These are phyloP conservation scores for Sclerurus mexicanus DNA, from an alignment of 2,113 vertebrate species.

Conservation along the genomic window DNA sequence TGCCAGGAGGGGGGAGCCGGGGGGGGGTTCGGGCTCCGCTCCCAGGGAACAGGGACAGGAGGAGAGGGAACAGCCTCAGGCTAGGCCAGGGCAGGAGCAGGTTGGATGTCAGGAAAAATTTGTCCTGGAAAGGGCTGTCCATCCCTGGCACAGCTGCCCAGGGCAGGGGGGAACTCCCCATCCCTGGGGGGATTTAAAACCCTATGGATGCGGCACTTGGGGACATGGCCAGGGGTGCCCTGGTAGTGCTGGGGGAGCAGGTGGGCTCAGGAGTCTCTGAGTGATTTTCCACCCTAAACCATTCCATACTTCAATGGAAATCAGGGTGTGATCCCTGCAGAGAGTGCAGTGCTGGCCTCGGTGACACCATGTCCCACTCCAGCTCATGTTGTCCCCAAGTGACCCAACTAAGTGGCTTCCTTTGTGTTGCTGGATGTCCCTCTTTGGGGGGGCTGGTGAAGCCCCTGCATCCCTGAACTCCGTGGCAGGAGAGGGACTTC, in stretches of 20 bases:
- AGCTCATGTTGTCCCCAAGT: not conserved
- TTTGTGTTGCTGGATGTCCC: not conserved
- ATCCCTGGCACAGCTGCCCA: not conserved
- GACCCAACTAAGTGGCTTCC: not conserved
- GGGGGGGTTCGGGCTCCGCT: not conserved
- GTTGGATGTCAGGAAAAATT: not conserved
- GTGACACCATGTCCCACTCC: not conserved
- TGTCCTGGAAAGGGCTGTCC: fast-evolving
- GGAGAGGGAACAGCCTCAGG: not conserved
- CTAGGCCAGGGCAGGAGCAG: not conserved
- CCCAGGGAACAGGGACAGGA: not conserved
- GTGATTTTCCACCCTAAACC: not conserved
- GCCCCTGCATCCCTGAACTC: not conserved
- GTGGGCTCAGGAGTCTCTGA: not conserved
- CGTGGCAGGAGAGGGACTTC: not conserved
- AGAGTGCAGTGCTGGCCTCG: not conserved
- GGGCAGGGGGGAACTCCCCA: not conserved
- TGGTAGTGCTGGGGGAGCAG: not conserved
- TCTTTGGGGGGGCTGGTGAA: not conserved
- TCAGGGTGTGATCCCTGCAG: not conserved
- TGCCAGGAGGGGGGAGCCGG: not conserved
- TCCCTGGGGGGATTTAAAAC: not conserved
- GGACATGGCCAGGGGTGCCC: not conserved
- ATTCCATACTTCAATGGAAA: not conserved
- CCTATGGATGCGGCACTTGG: not conserved